Conservation (phyloP, 2,888 invertebrate genomes). For the Lasioglossum malachurum region DNA sequence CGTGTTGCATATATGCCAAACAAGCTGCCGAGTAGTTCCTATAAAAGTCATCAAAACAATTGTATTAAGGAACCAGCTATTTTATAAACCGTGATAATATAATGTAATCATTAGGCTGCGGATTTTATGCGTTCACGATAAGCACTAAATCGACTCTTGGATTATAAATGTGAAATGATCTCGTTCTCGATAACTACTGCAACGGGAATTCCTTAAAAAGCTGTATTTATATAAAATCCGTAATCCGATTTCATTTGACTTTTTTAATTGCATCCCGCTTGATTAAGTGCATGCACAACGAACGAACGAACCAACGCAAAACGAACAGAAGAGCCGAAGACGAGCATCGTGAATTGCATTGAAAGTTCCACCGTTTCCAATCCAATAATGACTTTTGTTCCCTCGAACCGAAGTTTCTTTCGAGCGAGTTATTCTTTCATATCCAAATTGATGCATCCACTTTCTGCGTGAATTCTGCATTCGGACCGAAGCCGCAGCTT, state of each 20-base stretch:
- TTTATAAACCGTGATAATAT: background rate
- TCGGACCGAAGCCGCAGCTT: background rate
- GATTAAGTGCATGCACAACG: slow-evolving; percentile 5
- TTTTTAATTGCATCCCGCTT: background rate
- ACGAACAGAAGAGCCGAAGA: background rate
- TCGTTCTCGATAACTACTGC: background rate
- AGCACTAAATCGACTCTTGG: background rate
- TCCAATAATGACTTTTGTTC: slow-evolving; percentile 55
- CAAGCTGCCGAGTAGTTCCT: background rate
- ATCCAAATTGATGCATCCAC: slow-evolving; percentile 58
- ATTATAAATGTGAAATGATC: background rate
- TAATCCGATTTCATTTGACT: background rate
- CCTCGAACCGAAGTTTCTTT: slow-evolving; percentile 40
- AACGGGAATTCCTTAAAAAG: background rate
- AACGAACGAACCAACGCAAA: background rate
- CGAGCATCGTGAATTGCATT: slow-evolving; percentile 22
- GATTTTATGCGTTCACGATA: no score
- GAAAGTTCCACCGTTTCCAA: slow-evolving; percentile 21
- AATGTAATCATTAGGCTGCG: no score
- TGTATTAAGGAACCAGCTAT: background rate
- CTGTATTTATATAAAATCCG: background rate
- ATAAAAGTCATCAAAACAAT: background rate
- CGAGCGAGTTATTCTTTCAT: slow-evolving; percentile 44
- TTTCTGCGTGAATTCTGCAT: slow-evolving; percentile 56
- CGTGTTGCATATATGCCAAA: background rate